These are phyloP conservation scores for Agrilus biguttatus DNA, from an alignment of 2,888 invertebrate species.

Conservation along the genomic window DNA sequence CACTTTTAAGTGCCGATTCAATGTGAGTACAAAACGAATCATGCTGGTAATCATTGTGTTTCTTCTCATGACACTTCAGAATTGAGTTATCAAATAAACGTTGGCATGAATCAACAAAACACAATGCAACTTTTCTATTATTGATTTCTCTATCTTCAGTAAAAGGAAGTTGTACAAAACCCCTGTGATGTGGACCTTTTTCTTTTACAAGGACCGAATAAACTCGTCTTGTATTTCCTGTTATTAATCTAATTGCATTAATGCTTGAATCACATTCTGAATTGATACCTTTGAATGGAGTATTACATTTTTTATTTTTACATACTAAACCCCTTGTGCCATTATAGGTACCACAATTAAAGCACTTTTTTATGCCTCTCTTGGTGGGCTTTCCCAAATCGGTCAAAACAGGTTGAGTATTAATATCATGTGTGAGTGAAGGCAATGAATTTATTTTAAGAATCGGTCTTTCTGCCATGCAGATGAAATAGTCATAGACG, in stretches of 20 bases:
- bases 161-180: constrained; percentile 50
- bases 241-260: constrained; percentile 51
- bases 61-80: constrained; percentile 37
- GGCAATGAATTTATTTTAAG: too few species aligned
- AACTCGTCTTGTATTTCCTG: constrained; percentile 42
- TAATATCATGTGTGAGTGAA: too few species aligned
- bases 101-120: constrained; percentile 43
- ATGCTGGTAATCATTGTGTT: constrained; percentile 9
- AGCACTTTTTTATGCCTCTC: constrained; percentile 59
- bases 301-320: constrained; percentile 56
- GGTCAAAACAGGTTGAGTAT: too few species aligned
- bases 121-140: constrained; percentile 28
- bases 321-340: constrained; percentile 61
- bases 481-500: too few species aligned
- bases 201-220: constrained; percentile 58
- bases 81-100: constrained; percentile 39
- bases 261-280: constrained; percentile 41
- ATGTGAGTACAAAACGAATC: constrained; percentile 42
- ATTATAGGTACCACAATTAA: constrained; percentile 59
- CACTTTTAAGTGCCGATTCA: constrained; percentile 46
- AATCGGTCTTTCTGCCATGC: too few species aligned
- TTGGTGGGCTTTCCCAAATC: constrained; percentile 38
- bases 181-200: constrained; percentile 53
- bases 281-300: constrained; percentile 45
- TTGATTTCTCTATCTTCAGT: constrained; percentile 16